Conservation (phyloP, 2,888 invertebrate species). For the Slavum lentiscoides region DNA sequence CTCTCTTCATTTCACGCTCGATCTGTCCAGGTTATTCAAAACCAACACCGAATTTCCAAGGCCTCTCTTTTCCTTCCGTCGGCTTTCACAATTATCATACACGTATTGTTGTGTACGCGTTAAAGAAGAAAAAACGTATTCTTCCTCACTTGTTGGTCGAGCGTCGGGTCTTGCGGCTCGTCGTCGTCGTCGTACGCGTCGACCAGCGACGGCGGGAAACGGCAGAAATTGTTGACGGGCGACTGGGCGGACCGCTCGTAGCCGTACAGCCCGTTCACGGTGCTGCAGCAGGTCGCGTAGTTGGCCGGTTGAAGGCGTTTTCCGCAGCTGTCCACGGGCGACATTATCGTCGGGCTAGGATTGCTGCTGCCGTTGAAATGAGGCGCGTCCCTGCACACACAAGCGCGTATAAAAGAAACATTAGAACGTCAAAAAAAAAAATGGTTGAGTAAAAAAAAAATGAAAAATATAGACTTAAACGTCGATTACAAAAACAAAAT, state of each 20-base stretch:
- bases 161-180: slow-evolving; percentile 7
- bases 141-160: slow-evolving; percentile 54
- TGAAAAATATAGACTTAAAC: no score
- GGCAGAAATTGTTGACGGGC: slow-evolving; percentile 53
- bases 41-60: no score
- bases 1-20: no score
- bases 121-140: no score
- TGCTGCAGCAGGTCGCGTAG: slow-evolving; percentile 26
- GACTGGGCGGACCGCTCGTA: slow-evolving; percentile 52
- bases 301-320: slow-evolving; percentile 35
- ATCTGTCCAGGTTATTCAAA: no score
- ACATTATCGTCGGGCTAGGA: neutral
- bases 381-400: slow-evolving; percentile 47
- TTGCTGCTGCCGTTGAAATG: slow-evolving; percentile 31
- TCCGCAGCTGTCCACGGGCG: neutral
- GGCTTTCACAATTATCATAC: no score
- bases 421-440: no score
- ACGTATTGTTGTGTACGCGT: no score
- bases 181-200: slow-evolving; percentile 21
- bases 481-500: no score
- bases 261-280: slow-evolving; percentile 48
- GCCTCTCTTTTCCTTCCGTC: no score
- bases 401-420: no score
- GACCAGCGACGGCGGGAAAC: slow-evolving; percentile 52
- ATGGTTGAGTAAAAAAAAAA: no score